Conservation (phyloP, 2,797 vertebrate species). For the Natrix natrix region DNA sequence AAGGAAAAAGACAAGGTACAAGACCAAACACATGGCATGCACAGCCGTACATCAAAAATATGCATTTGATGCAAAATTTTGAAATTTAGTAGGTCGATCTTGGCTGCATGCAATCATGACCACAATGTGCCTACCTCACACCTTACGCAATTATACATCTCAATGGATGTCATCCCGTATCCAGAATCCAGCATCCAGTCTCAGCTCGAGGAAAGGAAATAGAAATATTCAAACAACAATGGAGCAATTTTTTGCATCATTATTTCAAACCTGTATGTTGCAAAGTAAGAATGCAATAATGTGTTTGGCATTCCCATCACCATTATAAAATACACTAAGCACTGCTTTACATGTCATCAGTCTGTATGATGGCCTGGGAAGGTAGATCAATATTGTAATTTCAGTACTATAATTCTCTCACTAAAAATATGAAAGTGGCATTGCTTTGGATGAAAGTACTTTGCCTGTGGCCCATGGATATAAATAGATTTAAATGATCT, state of each 20-base stretch:
- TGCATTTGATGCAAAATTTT: not conserved
- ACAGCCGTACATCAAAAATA: not conserved
- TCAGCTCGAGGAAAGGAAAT: not conserved
- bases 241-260: not conserved
- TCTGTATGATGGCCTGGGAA: not conserved
- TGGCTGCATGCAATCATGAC: not conserved
- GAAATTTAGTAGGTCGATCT: not conserved
- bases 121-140: not conserved
- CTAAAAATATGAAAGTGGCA: not conserved
- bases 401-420: not conserved
- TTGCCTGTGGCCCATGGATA: not conserved
- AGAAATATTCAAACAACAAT: not conserved
- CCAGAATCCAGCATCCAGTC: not conserved
- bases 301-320: not conserved
- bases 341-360: not conserved
- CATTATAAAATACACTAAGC: not conserved
- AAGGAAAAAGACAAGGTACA: not conserved
- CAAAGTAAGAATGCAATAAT: not conserved
- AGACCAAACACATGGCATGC: not conserved
- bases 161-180: not conserved
- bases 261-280: not conserved
- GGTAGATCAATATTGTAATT: not conserved
- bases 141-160: not conserved
- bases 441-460: not conserved
- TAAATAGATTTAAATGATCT: not conserved